Percentiles rank a stretch among this genome's conserved stretches.
These are phyloP conservation scores for Astropecten irregularis DNA, from an alignment of 53 echinoderm and acorn worm genomes.

Conservation along the genomic window DNA sequence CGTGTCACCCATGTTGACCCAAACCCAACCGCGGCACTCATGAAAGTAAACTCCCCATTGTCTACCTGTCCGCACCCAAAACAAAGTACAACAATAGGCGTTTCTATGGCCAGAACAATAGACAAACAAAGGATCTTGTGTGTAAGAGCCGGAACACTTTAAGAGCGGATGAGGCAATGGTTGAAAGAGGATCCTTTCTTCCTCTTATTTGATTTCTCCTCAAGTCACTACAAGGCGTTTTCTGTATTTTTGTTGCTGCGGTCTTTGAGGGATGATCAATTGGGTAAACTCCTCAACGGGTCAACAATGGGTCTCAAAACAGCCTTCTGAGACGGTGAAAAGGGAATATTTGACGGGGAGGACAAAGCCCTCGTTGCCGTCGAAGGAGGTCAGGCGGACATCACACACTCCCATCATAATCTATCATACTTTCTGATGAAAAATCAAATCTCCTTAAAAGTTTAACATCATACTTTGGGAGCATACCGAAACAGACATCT, in stretches of 20 bases:
- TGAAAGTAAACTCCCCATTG: constrained; percentile 18
- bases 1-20: no score
- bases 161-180: not conserved
- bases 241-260: no score
- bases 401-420: no score
- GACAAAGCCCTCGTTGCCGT: not conserved
- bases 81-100: constrained; percentile 17
- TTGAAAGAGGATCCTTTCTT: no score
- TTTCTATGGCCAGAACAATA: not conserved
- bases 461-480: no score
- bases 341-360: not conserved
- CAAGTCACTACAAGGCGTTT: not conserved
- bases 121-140: not conserved
- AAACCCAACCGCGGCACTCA: not conserved
- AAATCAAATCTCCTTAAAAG: no score
- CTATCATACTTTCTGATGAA: no score
- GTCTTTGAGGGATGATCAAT: not conserved
- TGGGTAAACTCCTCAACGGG: not conserved
- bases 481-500: no score
- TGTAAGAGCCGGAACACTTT: constrained; percentile 2
- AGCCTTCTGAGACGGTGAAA: not conserved
- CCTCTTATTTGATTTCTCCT: not conserved
- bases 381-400: not conserved
- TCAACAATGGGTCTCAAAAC: not conserved
- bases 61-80: constrained; percentile 6